Conservation (phyloP, 2,888 invertebrate species). For the Pherbina coryleti region DNA sequence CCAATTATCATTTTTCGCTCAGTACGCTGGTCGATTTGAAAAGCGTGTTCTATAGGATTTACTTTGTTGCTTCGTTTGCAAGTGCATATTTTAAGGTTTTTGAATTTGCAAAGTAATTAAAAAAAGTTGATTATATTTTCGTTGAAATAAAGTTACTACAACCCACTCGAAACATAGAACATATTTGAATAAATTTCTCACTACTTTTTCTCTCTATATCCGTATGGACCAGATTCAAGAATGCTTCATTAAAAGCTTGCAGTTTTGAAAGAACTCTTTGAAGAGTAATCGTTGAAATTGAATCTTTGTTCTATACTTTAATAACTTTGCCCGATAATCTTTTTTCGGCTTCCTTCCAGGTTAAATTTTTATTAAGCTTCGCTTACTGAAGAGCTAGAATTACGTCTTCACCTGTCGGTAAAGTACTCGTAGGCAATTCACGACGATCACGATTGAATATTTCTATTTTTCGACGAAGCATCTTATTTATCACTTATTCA, state of each 20-base stretch:
- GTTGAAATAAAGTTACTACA: no score
- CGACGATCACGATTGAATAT: not conserved
- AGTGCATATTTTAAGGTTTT: not conserved
- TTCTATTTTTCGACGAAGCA: not conserved
- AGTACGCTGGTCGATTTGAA: slow-evolving; percentile 13
- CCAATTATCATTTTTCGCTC: not conserved
- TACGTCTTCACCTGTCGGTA: not conserved
- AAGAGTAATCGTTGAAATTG: not conserved
- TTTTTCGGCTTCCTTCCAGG: slow-evolving; percentile 6
- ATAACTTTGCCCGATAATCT: slow-evolving; percentile 1
- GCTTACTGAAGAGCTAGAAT: slow-evolving; percentile 1
- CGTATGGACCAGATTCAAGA: no score
- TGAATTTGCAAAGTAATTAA: no score
- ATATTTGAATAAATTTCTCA: no score
- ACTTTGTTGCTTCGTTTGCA: not conserved
- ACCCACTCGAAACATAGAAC: no score
- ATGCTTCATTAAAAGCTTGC: no score
- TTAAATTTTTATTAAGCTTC: not conserved
- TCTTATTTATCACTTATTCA: not conserved
- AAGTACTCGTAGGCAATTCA: not conserved
- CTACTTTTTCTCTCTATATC: no score
- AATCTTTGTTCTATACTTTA: not conserved
- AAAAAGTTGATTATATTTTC: no score
- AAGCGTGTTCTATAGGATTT: not conserved
- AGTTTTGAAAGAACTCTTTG: not conserved